Evolutionary conservation across 1,140 invertebrate genomes (phyloP), one percentile per base, ranked within the genome.

Genomic region (Zaprionus vittiger): DNA sequence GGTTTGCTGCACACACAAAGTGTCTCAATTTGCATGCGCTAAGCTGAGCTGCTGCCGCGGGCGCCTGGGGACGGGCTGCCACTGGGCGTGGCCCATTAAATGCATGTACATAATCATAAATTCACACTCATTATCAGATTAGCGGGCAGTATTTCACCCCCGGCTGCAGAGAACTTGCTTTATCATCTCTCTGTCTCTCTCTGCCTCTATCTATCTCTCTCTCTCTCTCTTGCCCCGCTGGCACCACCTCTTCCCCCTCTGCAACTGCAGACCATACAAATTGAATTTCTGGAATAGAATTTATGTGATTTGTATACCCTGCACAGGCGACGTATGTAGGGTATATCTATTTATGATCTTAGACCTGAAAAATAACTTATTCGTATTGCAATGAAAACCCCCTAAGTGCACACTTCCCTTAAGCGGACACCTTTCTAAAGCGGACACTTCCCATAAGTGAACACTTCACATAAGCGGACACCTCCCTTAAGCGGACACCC

Each of bases 121-220:
- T 89, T 90, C 79, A 84, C 84, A 77, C 85, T 89, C 85, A 89
- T 89, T 89, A 89, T 84, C 81, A 90, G 84, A 89, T 89, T 89
- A 83, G 81, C 81, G 81, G 60, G 67, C 74, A 75, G 55, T 67
- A 64, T 65, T 66, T 47, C 20, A 17, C 41, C 41, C 41, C 7
- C n/a, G 41, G 41, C 41, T 47, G 41, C 41, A 47, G 5, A 7
- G 15, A 7, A 34, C 31, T 34, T 44, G 12, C 37, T 22, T n/a
- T 14, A 11, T 34, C 31, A 31, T 11, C 7, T 14, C 34, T 24
- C 7, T 24, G 14, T 9, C 57, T 49, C 6, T 22, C 34, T n/a
- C 28, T 38, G 5, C 20, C 11, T 66, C 52, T 20, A 17, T 20
- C 20, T 38, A 4, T 14, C 15, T 60, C 24, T 38, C 17, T 9